A percentile compares a stretch with the other conserved stretches of the same genome.
phyloP scores from a whole-genome alignment of 2,888 invertebrate species.

The Adelognathus sp. region DNA sequence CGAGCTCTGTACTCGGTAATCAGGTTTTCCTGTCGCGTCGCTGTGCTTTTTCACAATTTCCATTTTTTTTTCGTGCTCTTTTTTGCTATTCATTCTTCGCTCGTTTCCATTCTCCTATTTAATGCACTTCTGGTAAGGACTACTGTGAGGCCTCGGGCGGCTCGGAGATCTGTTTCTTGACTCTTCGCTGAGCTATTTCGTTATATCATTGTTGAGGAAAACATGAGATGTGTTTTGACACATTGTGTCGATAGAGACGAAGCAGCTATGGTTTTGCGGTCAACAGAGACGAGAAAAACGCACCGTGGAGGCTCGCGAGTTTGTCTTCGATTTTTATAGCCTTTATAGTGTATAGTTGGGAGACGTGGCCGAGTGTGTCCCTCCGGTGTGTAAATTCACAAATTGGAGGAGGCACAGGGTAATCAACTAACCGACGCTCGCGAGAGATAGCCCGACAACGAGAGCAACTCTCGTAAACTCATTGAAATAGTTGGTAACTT shows the following conservation, averaged over 20 bases:
- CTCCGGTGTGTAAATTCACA: constrained; percentile 69
- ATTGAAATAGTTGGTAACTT: constrained; percentile 76
- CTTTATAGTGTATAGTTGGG: constrained; percentile 18
- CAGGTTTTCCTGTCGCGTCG: constrained; percentile 59
- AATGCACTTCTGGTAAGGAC: constrained; percentile 27
- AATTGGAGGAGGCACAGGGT: constrained; percentile 71
- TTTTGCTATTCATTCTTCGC: background rate
- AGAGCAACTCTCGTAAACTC: constrained; percentile 68
- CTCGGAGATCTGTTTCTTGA: background rate
- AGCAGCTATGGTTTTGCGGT: background rate
- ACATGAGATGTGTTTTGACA: background rate
- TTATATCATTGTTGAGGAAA: background rate
- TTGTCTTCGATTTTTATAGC: constrained; percentile 5
- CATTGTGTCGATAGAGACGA: background rate
- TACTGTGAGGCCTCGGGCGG: constrained; percentile 7
- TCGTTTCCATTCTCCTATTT: constrained; percentile 24
- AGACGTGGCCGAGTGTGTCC: too few species aligned
- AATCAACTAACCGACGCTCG: constrained; percentile 74
- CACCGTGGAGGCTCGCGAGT: background rate
- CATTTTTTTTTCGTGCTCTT: background rate
- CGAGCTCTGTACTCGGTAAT: constrained; percentile 53
- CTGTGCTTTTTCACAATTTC: constrained; percentile 26
- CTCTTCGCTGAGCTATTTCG: background rate
- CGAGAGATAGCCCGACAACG: constrained; percentile 68
- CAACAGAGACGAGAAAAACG: background rate